Conservation (phyloP, 1,140 invertebrate genomes). For the Augochlora pura region DNA sequence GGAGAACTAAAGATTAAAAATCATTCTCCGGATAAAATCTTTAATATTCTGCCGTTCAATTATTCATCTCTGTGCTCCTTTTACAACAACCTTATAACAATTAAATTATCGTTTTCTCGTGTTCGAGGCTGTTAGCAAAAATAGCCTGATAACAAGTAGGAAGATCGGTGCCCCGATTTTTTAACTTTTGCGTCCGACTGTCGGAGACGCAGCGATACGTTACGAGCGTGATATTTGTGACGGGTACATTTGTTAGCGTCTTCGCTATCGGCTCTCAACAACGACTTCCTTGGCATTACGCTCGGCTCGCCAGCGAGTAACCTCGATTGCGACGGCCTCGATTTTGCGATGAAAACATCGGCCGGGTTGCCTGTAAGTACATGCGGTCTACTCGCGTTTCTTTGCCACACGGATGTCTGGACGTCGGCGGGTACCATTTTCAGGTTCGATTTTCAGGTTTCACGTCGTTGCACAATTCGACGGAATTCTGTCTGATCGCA, state of each 20-base stretch:
- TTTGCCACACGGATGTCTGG: not conserved
- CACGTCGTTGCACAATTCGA: not conserved
- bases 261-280: slow-evolving; percentile 27
- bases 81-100: no score
- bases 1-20: no score
- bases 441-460: not conserved
- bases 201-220: no score
- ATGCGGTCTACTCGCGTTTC: not conserved
- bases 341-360: slow-evolving; percentile 34
- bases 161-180: not conserved
- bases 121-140: no score
- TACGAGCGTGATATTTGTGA: slow-evolving; percentile 12
- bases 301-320: slow-evolving; percentile 22
- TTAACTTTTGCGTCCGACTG: not conserved
- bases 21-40: no score
- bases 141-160: not conserved
- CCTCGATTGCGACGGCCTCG: slow-evolving; percentile 28
- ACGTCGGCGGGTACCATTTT: not conserved
- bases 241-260: slow-evolving; percentile 29
- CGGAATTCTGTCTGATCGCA: not conserved
- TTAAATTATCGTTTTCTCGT: no score
- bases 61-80: no score
- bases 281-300: slow-evolving; percentile 33
- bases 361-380: not conserved
- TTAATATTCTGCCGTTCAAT: no score